phyloP scores from a whole-genome alignment of 2,113 vertebrate species.

The Chroicocephalus ridibundus region DNA sequence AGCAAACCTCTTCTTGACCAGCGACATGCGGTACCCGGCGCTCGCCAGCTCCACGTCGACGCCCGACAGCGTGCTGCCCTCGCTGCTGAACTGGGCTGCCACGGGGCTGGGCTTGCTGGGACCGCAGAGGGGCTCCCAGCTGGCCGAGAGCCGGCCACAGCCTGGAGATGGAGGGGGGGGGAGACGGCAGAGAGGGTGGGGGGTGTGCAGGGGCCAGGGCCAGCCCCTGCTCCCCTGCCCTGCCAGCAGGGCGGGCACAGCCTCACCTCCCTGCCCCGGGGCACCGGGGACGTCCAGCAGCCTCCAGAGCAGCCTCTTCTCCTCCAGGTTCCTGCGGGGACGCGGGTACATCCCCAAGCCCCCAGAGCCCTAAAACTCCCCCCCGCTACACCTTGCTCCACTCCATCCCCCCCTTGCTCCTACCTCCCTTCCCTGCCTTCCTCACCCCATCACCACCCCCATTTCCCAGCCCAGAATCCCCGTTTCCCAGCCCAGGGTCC shows the following conservation, averaged over 20 bases:
- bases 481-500: no score
- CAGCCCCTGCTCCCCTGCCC: not conserved
- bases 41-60: slow-evolving; percentile 89
- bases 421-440: no score
- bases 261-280: slow-evolving; percentile 84
- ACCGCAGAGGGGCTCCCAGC: slow-evolving; percentile 86
- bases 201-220: not conserved
- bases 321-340: slow-evolving; percentile 85
- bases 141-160: slow-evolving; percentile 83
- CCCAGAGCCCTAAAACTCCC: accelerated
- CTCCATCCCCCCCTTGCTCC: not conserved
- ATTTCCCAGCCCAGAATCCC: not conserved
- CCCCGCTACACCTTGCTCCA: no score
- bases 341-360: accelerated
- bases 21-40: slow-evolving; percentile 90
- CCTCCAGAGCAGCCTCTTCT: slow-evolving; percentile 89
- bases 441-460: not conserved
- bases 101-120: slow-evolving; percentile 85
- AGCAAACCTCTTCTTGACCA: slow-evolving; percentile 94
- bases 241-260: accelerated
- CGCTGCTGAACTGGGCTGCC: slow-evolving; percentile 92
- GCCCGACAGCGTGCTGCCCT: slow-evolving; percentile 87
- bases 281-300: slow-evolving; percentile 83
- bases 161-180: slow-evolving; percentile 56
- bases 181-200: not conserved